Conservation (phyloP, 2,888 invertebrate species). For the Kryphioiulus occultus region DNA sequence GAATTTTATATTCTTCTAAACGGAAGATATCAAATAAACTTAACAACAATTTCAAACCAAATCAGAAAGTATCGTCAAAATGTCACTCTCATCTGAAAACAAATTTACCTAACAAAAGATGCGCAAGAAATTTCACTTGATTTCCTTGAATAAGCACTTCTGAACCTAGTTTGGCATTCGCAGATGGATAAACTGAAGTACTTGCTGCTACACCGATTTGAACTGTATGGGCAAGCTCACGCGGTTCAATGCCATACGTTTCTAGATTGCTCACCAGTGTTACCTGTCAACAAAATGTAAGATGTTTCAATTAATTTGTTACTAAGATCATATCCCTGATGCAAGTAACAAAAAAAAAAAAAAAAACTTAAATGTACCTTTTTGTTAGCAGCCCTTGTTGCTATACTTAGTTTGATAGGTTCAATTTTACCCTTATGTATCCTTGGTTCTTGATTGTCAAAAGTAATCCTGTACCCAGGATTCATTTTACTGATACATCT, state of each 20-base stretch:
- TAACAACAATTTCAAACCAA: neutral
- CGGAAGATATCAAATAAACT: conserved; percentile 60
- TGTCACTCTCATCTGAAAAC: neutral
- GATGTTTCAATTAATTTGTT: neutral
- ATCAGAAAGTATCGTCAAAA: neutral
- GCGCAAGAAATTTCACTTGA: conserved; percentile 73
- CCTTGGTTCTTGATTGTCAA: conserved; percentile 64
- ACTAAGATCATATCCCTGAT: neutral
- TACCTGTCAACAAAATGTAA: conserved; percentile 67
- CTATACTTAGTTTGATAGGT: conserved; percentile 78
- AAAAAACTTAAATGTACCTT: conserved; percentile 69
- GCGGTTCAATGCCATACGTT: conserved; percentile 80
- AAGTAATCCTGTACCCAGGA: conserved; percentile 71
- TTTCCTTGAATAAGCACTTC: conserved; percentile 91
- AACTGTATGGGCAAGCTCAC: conserved; percentile 80
- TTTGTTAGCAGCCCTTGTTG: conserved; percentile 83
- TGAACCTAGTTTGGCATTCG: conserved; percentile 70
- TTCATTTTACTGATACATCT: conserved; percentile 75
- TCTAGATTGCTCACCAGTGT: conserved; percentile 91
- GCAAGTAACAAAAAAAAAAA: neutral
- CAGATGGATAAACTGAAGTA: conserved; percentile 77
- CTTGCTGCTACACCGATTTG: conserved; percentile 88
- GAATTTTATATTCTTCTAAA: conserved; percentile 78
- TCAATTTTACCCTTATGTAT: conserved; percentile 75
- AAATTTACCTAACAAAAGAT: conserved; percentile 66